Evolutionary conservation across 2,797 vertebrate genomes (phyloP), one percentile per base, ranked within the genome.

Genomic region (Pangasius djambal): DNA sequence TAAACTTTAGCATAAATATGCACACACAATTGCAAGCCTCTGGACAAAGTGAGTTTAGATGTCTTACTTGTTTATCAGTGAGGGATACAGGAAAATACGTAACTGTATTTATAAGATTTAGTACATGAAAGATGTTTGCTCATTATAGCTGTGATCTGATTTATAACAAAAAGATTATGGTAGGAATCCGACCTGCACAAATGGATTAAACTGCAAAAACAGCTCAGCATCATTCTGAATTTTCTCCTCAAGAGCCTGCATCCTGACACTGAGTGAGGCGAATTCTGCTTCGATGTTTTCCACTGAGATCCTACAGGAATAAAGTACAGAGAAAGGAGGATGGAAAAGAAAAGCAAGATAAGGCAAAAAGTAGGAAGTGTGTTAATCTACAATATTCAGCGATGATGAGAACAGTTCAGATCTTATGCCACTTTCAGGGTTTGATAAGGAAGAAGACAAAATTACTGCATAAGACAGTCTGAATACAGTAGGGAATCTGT

Each of bases 201-300:
- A 99, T n/a, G 96, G 95, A 92, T 97, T 96, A 94, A 98, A 96
- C 95, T 99, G 98, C 92, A 95, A 96, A 91, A 95, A 94, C 12
- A 99, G 97, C 88, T 97, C 97, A 6, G 93, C 82, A 84, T 99
- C 98, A 86, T 93, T 95, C 88, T 94, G 97, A 90, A 99, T 94
- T 91, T 97, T 98, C 88, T 98, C 97, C 94, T 98, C 97, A 89
- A 99, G 94, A 57, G 97, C 96, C 93, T 93, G 96, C 69, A 97
- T 97, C 91, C 97, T 97, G 82, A 95, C 94, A 69, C 96, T 97
- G 13, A 99, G 94, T 0, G 97, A 98, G 65, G 97, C 96, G 79
- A 98, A 97, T 90, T 99, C 98, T 79, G 94, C 88, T 90, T 99
- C 98, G 0, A 97, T 95, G 94, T 95, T 98, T 92, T 99, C 98